These are phyloP conservation scores for Sarcophaga caerulescens DNA, from an alignment of 2,888 invertebrate genomes.

Conservation along the genomic window DNA sequence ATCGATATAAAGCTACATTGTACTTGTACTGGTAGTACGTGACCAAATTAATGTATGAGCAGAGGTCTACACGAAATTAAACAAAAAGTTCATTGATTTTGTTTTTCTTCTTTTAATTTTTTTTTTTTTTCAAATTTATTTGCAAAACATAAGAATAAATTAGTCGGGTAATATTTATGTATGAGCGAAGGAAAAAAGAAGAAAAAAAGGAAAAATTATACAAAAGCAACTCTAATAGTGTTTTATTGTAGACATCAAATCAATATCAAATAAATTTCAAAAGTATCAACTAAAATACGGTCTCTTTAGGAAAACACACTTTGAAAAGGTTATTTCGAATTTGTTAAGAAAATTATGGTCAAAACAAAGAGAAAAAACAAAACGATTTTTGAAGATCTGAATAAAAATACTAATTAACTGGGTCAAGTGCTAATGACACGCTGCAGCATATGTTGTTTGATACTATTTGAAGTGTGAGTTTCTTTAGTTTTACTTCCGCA, in stretches of 20 bases:
- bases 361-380: neutral
- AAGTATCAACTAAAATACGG: no score
- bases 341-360: neutral
- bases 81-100: slow-evolving; percentile 35
- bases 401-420: slow-evolving; percentile 17
- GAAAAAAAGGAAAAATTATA: neutral
- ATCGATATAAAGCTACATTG: neutral
- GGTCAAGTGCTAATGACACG: slow-evolving; percentile 44
- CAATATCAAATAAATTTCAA: no score
- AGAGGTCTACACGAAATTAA: neutral
- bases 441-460: neutral
- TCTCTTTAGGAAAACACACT: neutral
- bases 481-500: slow-evolving; percentile 39
- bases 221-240: neutral
- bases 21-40: slow-evolving; percentile 1
- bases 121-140: no score
- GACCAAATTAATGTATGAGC: neutral
- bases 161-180: no score
- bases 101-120: neutral
- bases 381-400: neutral
- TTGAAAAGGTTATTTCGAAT: neutral
- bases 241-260: no score
- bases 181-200: neutral
- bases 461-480: neutral
- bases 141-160: no score